phyloP scores from a whole-genome alignment of 2,888 invertebrate genomes.

The Choristoneura rosaceana region DNA sequence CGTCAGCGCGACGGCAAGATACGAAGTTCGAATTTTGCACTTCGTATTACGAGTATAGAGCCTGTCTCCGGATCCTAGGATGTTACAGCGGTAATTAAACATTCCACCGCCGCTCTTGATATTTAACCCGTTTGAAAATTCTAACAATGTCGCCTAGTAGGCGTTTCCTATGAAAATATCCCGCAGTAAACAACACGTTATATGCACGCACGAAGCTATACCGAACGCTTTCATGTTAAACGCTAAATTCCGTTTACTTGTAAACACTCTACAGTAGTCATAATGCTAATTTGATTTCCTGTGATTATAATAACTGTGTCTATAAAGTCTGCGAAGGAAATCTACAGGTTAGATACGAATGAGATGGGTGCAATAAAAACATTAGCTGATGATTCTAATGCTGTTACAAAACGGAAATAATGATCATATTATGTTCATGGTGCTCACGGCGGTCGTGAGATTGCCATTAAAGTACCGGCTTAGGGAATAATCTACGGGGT shows the following conservation, averaged over 20 bases:
- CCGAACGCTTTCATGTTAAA: slow-evolving; percentile 45
- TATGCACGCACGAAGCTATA: slow-evolving; percentile 43
- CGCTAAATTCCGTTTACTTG: slow-evolving; percentile 43
- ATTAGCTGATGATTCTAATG: slow-evolving; percentile 21
- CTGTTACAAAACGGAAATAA: slow-evolving; percentile 26
- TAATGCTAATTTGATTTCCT: slow-evolving; percentile 40
- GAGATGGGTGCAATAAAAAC: slow-evolving; percentile 30
- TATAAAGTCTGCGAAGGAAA: slow-evolving; percentile 24
- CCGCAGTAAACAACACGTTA: slow-evolving; percentile 48
- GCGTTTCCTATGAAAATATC: slow-evolving; percentile 64
- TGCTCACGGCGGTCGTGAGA: slow-evolving; percentile 13
- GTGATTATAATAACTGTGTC: slow-evolving; percentile 28
- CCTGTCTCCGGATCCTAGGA: slow-evolving; percentile 57
- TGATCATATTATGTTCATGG: slow-evolving; percentile 25
- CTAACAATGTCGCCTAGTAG: slow-evolving; percentile 73
- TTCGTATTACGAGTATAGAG: too few relatives aligned
- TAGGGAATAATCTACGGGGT: neutral
- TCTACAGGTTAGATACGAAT: neutral
- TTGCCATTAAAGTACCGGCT: slow-evolving; percentile 6
- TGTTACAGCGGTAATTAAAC: slow-evolving; percentile 70
- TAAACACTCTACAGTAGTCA: slow-evolving; percentile 39
- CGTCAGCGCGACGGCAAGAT: too few relatives aligned
- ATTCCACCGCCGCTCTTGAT: slow-evolving; percentile 58
- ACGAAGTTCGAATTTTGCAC: too few relatives aligned
- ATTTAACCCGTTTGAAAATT: slow-evolving; percentile 78